These are phyloP conservation scores for Lordiphosa clarofinis DNA, from an alignment of 1,140 invertebrate species.

Conservation along the genomic window DNA sequence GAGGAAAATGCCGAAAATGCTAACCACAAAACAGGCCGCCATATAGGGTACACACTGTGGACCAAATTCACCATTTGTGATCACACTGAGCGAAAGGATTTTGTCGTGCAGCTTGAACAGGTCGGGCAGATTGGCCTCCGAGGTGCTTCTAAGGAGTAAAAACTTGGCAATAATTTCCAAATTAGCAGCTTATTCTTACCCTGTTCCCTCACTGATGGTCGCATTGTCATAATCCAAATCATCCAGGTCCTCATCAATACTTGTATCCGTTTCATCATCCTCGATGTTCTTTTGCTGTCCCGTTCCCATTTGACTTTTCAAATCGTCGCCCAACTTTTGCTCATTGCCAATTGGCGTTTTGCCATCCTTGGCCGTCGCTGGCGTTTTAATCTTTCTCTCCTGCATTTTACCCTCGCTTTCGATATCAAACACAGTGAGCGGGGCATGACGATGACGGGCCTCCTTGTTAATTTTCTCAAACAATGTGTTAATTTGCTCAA, in stretches of 20 bases:
- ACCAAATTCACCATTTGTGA: constrained; percentile 72
- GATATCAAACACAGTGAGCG: constrained; percentile 66
- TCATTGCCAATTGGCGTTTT: constrained; percentile 50
- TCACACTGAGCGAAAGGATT: constrained; percentile 66
- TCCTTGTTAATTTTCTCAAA: constrained; percentile 75
- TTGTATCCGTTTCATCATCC: constrained; percentile 55
- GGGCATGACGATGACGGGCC: constrained; percentile 59
- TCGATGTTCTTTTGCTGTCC: constrained; percentile 38
- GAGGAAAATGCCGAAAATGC: constrained; percentile 76
- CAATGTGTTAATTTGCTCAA: constrained; percentile 61
- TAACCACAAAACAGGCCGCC: constrained; percentile 73
- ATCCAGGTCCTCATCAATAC: constrained; percentile 63
- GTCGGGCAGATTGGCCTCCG: constrained; percentile 66
- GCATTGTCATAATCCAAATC: constrained; percentile 64
- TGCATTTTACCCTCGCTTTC: constrained; percentile 64
- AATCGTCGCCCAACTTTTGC: constrained; percentile 46
- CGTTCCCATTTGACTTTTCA: constrained; percentile 39
- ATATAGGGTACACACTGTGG: constrained; percentile 75
- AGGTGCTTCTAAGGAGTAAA: constrained; percentile 41
- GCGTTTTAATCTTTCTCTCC: constrained; percentile 29
- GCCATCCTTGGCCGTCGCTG: constrained; percentile 15
- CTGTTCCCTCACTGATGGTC: constrained; percentile 43
- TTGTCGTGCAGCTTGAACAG: constrained; percentile 74
- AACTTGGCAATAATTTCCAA: neutral
- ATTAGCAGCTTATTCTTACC: constrained; percentile 21